Evolutionary conservation across 2,113 vertebrate species (phyloP).

Genomic region (Excalfactoria chinensis): DNA sequence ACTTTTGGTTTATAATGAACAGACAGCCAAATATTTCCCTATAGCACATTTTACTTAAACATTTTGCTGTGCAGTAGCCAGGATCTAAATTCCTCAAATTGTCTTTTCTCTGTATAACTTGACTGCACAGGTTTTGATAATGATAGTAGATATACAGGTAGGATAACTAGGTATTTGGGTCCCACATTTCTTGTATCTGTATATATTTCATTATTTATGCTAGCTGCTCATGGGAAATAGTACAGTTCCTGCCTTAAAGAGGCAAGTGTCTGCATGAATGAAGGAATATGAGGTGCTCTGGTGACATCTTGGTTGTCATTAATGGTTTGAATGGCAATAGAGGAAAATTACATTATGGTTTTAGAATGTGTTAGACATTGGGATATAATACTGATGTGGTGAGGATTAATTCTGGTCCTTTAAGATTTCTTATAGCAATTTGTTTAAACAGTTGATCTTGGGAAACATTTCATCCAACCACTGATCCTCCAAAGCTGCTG

Average conservation of each 20-base stretch:
- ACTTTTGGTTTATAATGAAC: background rate
- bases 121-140: background rate
- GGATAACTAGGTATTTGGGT: background rate
- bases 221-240: background rate
- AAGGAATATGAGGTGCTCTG: background rate
- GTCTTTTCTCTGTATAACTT: background rate
- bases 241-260: background rate
- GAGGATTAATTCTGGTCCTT: background rate
- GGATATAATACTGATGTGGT: background rate
- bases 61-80: background rate
- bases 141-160: background rate
- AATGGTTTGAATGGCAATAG: background rate
- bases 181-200: background rate
- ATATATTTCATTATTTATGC: background rate
- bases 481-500: background rate
- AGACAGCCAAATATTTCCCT: background rate
- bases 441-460: background rate
- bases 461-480: background rate
- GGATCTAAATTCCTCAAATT: background rate
- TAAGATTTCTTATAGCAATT: background rate
- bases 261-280: background rate
- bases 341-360: background rate
- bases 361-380: background rate
- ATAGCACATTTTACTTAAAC: background rate
- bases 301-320: conserved; percentile 8